Base-by-base conservation (phyloP, 2,797 vertebrate genomes). In the Gymnothorax reevesii region DNA sequence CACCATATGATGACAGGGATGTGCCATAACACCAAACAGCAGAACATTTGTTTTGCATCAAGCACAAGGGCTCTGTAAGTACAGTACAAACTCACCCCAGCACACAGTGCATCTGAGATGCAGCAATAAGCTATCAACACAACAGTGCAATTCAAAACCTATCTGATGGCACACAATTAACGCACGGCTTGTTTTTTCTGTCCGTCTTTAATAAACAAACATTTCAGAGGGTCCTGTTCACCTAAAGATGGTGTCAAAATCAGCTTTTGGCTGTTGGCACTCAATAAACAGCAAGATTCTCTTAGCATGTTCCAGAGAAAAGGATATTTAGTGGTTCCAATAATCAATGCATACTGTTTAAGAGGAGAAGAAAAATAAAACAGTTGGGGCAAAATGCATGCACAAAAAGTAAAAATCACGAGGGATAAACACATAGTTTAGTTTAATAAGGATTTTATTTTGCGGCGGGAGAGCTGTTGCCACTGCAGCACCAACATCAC, bases 1-100 rank as follows among this genome's bases (percentile, higher is more conserved):
- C 85, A 77, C 90, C 89, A 92, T 92, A 91, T 87, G 91, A 92
- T 83, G 66, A 62, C 55, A 85, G 42, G 25, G 83, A 89, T 87
- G 91, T 82, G 57, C 82, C 77, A 87, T 84, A 55, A 64, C 64
- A 27, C 84, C 83, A 90, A 90, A 84, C 8, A 59, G 82, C 80
- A 84, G 83, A 83, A 83, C 42, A 42, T 87, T 86, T 89, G 88
- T 89, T 88, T 86, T 82, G 20, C 27, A 52, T 59, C 83, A 60
- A 90, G 84, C 86, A 86, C 86, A 79, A 60, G 88, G 83, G 84
- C 57, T 77, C 57, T n/a, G 33, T 83, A 87, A 89, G 86, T 90
- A 86, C 88, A 80, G 83, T 87, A 87, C 85, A 54, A 80, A 60
- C 73, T 75, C 17, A 17, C 7, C 17, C 49, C 6, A 49, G 17